phyloP scores from a whole-genome alignment of 2,888 invertebrate species.

The Scaptomyza cyrtandrae region DNA sequence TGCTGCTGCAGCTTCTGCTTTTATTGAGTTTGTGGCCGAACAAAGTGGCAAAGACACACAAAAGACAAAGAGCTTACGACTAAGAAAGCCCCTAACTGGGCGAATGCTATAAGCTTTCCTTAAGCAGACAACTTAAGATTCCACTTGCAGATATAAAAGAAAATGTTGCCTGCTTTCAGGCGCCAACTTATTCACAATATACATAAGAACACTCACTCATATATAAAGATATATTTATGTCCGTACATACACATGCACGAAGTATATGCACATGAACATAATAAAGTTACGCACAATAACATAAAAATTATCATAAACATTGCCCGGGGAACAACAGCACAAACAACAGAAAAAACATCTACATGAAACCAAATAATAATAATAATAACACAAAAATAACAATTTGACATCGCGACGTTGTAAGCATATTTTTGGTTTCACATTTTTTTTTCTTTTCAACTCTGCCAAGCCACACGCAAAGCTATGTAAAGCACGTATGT shows the following conservation, averaged over 20 bases:
- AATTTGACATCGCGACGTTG: conserved; percentile 8
- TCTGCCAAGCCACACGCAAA: background rate
- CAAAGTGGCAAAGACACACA: conserved; percentile 14
- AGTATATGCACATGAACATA: conserved; percentile 22
- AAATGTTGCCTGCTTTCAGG: conserved; percentile 26
- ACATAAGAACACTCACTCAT: background rate
- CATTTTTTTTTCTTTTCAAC: too few relatives aligned
- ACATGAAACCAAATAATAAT: conserved; percentile 14
- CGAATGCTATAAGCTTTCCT: conserved; percentile 19
- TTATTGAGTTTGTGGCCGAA: conserved; percentile 51
- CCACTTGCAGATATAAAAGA: conserved; percentile 6
- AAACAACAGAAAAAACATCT: conserved; percentile 1
- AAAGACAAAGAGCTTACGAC: conserved; percentile 8
- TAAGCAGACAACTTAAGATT: conserved; percentile 28
- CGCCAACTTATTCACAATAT: conserved; percentile 1
- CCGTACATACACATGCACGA: too few relatives aligned
- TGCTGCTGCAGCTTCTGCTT: conserved; percentile 21
- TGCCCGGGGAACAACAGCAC: conserved; percentile 14
- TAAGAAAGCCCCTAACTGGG: conserved; percentile 4
- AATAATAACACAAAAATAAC: conserved; percentile 16
- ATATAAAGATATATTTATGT: background rate
- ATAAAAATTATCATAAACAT: conserved; percentile 51
- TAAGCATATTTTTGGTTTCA: background rate
- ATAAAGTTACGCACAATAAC: conserved; percentile 47
- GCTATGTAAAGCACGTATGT: conserved; percentile 1